Base-by-base conservation (phyloP, 2,888 invertebrate genomes). In the Cenopis cana region DNA sequence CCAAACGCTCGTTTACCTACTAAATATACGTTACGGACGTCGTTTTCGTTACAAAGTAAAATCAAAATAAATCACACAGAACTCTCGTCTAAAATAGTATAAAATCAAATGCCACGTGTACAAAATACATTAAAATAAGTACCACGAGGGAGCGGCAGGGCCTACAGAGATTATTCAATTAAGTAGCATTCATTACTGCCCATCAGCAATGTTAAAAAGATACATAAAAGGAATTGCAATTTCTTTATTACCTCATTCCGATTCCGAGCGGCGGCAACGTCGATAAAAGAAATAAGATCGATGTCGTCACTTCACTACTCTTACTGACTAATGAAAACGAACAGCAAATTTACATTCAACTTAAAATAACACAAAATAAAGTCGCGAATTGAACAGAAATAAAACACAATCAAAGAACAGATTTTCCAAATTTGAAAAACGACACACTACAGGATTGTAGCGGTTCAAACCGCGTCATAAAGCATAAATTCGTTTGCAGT, bases 221-320 rank as follows among this genome's bases (percentile, higher is more conserved):
- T 82, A 84, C 85, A 79, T 85, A 85, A 80, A 87, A 82, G 78
- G 84, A 81, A 80, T 79, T 77, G 84, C 86, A 87, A 89, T 89
- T 88, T 86, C 88, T 89, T 88, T 87, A 88, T 87, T 87, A 86
- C 83, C 84, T 85, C 86, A 86, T 87, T 88, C 76, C 79, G 76
- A 87, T 86, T 85, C 87, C 73, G 77, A 60, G 80, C 75, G 82
- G 82, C 79, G 82, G 80, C 80, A 81, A 82, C 84, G 86, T 87
- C 84, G 84, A 88, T 87, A 84, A 85, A 86, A 85, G 82, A 87
- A 87, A 86, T 85, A 86, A 89, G 87, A 89, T 86, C 85, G 85
- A 89, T 87, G 85, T 83, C 84, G 82, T 84, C 82, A 85, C 81
- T 87, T 84, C 81, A 79, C 80, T 76, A 77, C 79, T 79, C 79